Evolutionary conservation across 2,113 vertebrate species (phyloP).

Genomic region (Pterocles gutturalis): DNA sequence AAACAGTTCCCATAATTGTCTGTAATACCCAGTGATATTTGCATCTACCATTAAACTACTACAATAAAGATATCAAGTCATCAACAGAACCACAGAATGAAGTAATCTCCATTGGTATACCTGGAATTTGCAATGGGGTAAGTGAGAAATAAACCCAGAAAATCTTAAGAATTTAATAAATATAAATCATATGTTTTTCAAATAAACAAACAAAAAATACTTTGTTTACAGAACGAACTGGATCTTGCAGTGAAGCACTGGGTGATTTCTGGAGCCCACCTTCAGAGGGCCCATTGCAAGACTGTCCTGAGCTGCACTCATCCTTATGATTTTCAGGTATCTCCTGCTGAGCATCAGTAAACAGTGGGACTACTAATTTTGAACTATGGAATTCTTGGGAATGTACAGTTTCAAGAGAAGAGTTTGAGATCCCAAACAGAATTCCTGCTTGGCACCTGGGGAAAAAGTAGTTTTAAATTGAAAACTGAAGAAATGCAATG

Average conservation of each 20-base stretch:
- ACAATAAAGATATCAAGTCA: background rate
- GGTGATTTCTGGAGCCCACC: background rate
- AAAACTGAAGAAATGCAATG: background rate
- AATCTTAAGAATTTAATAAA: background rate
- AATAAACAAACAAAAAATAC: background rate
- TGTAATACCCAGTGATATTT: background rate
- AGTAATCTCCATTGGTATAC: background rate
- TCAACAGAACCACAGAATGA: background rate
- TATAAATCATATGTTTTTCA: background rate
- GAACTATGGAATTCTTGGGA: background rate
- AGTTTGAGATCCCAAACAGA: background rate
- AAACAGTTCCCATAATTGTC: background rate
- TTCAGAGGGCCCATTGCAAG: background rate
- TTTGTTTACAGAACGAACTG: background rate
- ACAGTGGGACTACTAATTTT: background rate
- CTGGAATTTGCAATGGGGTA: background rate
- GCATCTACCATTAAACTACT: background rate
- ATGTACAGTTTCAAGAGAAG: background rate
- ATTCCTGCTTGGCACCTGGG: background rate
- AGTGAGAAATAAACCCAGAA: background rate
- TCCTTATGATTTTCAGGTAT: background rate
- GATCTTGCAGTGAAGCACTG: background rate
- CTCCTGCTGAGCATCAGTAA: background rate
- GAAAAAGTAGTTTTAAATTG: background rate
- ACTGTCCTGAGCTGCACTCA: background rate